phyloP scores from a whole-genome alignment of 2,113 vertebrate genomes.

The western clawed frog (Xenopus tropicalis) region UCB_Xtro_10.0 CM004450.2:107584501-107585000 shows the following conservation, averaged over 20 bases:
- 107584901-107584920: neutral
- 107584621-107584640: too few relatives aligned
- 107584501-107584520: too few relatives aligned
- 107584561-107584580: too few relatives aligned
- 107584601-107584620: too few relatives aligned
- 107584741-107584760: too few relatives aligned
- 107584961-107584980: neutral
- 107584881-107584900: neutral
- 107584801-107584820: neutral
- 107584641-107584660: too few relatives aligned
- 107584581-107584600: too few relatives aligned
- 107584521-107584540: too few relatives aligned
- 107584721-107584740: neutral
- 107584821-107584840: neutral
- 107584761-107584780: neutral
- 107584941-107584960: neutral
- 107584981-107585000: neutral
- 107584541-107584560: too few relatives aligned
- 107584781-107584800: too few relatives aligned
- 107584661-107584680: too few relatives aligned
- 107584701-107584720: neutral
- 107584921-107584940: neutral
- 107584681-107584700: too few relatives aligned
- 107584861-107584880: neutral
- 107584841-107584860: neutral